Percentiles rank a stretch among this genome's conserved stretches.
phyloP scores from a whole-genome alignment of 1,140 invertebrate species.

The Anastrepha ludens region DNA sequence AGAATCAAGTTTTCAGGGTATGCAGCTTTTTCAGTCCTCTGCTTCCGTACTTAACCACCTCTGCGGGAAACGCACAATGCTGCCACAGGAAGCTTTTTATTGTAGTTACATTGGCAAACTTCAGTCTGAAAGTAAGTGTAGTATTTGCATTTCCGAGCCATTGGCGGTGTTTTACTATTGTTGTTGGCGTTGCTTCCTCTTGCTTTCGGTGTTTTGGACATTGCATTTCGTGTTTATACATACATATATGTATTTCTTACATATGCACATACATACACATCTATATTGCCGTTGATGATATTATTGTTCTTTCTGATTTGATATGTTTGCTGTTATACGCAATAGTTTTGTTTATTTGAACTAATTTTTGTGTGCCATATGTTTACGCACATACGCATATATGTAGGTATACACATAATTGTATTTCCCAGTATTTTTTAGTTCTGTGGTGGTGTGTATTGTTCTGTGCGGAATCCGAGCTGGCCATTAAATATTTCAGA shows the following conservation, averaged over 20 bases:
- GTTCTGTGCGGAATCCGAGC: too few species aligned
- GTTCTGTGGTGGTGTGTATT: too few species aligned
- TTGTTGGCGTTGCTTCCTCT: not conserved
- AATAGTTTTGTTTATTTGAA: too few species aligned
- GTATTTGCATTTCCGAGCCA: constrained; percentile 9
- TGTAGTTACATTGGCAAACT: constrained; percentile 5
- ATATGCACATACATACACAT: not conserved
- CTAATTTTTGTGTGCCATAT: too few species aligned
- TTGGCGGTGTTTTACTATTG: not conserved
- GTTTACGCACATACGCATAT: too few species aligned
- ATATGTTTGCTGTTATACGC: too few species aligned
- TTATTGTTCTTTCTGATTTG: too few species aligned
- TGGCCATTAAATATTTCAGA: too few species aligned
- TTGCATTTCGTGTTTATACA: not conserved
- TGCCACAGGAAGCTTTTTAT: constrained; percentile 4
- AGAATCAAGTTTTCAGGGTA: not conserved
- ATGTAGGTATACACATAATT: too few species aligned
- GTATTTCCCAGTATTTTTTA: too few species aligned
- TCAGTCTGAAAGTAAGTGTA: not conserved
- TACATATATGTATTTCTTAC: not conserved
- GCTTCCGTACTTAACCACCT: not conserved
- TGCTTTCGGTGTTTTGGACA: not conserved
- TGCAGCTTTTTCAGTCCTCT: not conserved
- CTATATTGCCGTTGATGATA: not conserved
- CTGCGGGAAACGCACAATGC: not conserved